Base-by-base conservation (phyloP, 2,888 invertebrate genomes). In the Harpalus rufipes region DNA sequence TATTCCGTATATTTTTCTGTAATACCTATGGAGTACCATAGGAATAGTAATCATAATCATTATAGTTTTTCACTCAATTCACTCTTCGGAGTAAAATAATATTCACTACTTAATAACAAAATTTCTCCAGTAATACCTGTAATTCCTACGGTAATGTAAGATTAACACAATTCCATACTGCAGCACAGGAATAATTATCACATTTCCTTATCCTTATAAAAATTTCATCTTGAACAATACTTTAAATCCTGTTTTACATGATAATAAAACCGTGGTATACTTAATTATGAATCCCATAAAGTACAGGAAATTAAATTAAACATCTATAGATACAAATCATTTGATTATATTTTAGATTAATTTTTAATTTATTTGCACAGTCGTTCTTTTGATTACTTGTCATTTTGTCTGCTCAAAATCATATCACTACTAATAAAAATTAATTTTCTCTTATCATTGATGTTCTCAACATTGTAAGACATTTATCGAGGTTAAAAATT, bases 271-370 rank as follows among this genome's bases (percentile, higher is more conserved):
- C 10, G 10, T 6, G 16, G 18, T 25, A 61, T 18, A 18, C 12
- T 63, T 63, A 51, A 51, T 25, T 63, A 21, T 63, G 63, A 63
- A 63, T 18, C 59, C 59, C 59, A 61, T 16, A 25, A 63, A 63
- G 63, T 63, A 63, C 63, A 63, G 63, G 63, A 63, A 63, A 63
- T 25, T 63, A 21, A 63, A 63, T 63, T 63, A 63, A 63, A 63
- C 10, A 21, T 59, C 59, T n/a, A 18, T 18, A 10, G 18, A 63
- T 63, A 63, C 10, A 16, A 63, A 63, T 63, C 63, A 63, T 63
- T 25, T 63, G 18, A 63, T 21, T 12, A 25, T 25, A 10, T 16
- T 21, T 61, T 63, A 12, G 18, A 25, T 25, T 63, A 18, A 63
- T 63, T 63, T 63, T 59, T 59, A 7, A 18, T 59, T 32, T 59